Conservation (phyloP, 2,113 vertebrate genomes). For the Aplodontia rufa region DNA sequence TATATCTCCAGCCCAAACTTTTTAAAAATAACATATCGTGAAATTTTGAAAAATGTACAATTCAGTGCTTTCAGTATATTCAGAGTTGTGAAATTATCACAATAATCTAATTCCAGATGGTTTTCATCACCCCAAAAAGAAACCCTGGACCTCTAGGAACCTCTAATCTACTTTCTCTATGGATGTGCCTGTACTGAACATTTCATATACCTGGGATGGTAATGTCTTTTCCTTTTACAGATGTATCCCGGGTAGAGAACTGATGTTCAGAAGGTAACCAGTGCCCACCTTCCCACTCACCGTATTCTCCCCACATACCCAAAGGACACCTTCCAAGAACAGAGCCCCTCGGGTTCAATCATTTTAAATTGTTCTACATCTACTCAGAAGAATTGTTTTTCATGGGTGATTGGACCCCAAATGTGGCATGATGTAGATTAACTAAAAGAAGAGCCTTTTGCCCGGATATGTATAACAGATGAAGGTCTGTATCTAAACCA, state of each 20-base stretch:
- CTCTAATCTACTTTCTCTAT: neutral
- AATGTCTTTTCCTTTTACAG: neutral
- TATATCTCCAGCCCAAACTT: neutral
- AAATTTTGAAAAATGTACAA: neutral
- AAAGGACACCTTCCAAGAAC: neutral
- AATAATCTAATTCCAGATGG: slow-evolving; percentile 15
- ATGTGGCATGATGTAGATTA: too few relatives aligned
- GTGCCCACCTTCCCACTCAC: neutral
- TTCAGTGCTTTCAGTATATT: neutral
- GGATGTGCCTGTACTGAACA: neutral
- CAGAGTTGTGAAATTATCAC: neutral
- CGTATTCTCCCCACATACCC: neutral
- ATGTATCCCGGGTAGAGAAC: neutral
- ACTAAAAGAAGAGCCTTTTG: neutral
- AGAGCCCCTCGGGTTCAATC: neutral
- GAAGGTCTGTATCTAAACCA: neutral
- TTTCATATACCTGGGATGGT: neutral
- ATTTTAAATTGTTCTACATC: neutral
- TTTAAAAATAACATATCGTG: neutral
- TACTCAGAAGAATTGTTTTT: neutral
- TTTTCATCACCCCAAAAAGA: neutral
- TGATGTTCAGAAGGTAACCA: neutral
- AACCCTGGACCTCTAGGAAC: neutral
- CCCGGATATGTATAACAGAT: neutral
- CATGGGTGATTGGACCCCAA: neutral